Evolutionary conservation across 2,797 vertebrate species (phyloP), one percentile per base, ranked within the genome.

Genomic region (Halcyon chelicuti): DNA sequence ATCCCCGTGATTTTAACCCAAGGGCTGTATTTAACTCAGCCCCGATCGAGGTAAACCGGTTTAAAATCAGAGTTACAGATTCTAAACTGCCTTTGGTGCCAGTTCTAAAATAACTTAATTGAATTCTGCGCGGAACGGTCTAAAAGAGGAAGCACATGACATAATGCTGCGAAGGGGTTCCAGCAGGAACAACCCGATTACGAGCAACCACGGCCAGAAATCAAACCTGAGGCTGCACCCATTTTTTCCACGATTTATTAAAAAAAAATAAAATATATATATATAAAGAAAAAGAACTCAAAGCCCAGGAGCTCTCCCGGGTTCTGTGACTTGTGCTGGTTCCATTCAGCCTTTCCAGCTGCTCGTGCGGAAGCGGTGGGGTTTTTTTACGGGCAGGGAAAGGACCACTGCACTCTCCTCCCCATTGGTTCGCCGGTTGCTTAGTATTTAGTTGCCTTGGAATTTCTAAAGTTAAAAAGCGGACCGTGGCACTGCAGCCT

Each of bases 381-480:
- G 77, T 85, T 97, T 37, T 67, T 92, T 46, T 60, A 20, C 7
- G 39, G 91, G 77, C 9, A 93, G 78, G 82, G 82, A 65, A 83
- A 85, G 68, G 81, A 86, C 49, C 72, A 3, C 57, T 1, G 54
- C 12, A 14, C 58, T 96, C 92, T 20, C 85, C 10, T 85, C 49
- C 76, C 89, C 96, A 97, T 97, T 98, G 97, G 98, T 31, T 97
- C 85, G 33, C 74, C 63, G 95, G 97, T 98, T 98, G 98, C 98
- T 97, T 97, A 84, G 98, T 97, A 61, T 95, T 97, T 55, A 96
- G 97, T 98, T 98, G 97, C 97, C 98, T 98, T 98, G 97, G 98
- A 97, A 97, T 96, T 97, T 93, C 92, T 92, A 44, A 96, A 97
- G 94, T 94, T 95, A 82, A 89, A 93, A 63, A 82, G 95, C 92